phyloP scores from a whole-genome alignment of 1,140 invertebrate genomes.

The Musca domestica region DNA sequence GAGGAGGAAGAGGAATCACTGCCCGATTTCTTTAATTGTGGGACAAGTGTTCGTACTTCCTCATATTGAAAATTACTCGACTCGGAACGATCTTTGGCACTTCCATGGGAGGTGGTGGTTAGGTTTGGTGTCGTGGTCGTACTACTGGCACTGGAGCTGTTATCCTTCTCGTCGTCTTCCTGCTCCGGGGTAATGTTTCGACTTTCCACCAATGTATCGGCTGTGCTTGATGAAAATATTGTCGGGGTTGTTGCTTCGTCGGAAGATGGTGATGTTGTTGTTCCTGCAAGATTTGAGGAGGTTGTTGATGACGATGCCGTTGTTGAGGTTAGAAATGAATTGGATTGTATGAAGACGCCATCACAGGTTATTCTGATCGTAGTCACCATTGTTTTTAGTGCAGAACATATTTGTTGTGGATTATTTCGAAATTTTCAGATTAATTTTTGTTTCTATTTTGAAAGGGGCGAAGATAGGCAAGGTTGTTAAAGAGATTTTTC shows the following conservation, averaged over 20 bases:
- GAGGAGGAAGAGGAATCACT: neutral
- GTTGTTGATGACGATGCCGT: neutral
- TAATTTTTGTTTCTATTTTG: neutral
- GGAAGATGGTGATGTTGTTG: neutral
- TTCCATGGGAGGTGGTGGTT: conserved; percentile 1
- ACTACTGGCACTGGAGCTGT: too few species aligned
- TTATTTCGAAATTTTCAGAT: neutral
- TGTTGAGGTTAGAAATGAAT: conserved; percentile 45
- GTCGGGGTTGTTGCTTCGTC: too few species aligned
- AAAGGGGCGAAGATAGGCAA: too few species aligned
- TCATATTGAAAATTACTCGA: neutral
- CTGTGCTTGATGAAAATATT: neutral
- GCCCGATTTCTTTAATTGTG: neutral
- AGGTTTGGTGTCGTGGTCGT: neutral
- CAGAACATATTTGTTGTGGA: conserved; percentile 12
- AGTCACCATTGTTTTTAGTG: conserved; percentile 46
- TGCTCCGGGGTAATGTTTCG: too few species aligned
- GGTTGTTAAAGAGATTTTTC: too few species aligned
- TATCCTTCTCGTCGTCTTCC: too few species aligned
- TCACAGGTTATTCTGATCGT: conserved; percentile 54
- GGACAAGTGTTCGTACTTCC: neutral
- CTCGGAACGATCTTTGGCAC: conserved; percentile 11
- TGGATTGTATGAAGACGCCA: conserved; percentile 52
- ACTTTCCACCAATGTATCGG: too few species aligned
- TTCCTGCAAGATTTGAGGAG: neutral